Conservation (phyloP, 2,888 invertebrate genomes). For the Erebia aethiops region DNA sequence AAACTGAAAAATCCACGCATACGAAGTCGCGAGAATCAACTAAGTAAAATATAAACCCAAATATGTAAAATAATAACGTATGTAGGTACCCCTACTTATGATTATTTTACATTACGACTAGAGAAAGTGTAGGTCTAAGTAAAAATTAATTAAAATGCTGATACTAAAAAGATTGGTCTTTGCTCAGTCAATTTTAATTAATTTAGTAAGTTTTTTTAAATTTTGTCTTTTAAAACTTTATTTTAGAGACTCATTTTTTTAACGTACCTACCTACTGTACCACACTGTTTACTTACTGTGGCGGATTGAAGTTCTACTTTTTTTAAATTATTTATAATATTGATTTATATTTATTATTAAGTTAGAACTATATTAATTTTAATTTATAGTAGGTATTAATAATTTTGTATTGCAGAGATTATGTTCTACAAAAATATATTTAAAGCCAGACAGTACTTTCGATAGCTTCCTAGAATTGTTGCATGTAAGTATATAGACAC, state of each 20-base stretch:
- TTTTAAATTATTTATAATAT: not conserved
- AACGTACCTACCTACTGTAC: too few species aligned
- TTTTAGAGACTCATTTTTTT: too few species aligned
- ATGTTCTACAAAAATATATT: conserved; percentile 22
- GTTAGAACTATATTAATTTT: too few species aligned
- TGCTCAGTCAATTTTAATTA: conserved; percentile 2
- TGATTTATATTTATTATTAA: too few species aligned
- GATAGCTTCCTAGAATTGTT: too few species aligned
- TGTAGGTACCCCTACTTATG: too few species aligned
- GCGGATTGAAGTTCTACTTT: too few species aligned
- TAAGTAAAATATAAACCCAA: not conserved
- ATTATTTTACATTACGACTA: not conserved
- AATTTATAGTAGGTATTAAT: not conserved
- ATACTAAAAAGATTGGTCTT: conserved; percentile 8
- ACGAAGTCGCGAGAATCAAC: not conserved
- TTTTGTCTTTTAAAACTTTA: not conserved
- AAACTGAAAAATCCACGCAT: too few species aligned
- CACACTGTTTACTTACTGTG: too few species aligned
- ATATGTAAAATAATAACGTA: not conserved
- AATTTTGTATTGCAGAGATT: conserved; percentile 30
- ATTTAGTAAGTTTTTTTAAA: not conserved
- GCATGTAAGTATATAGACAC: too few species aligned
- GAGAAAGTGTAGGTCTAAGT: not conserved
- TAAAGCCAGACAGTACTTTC: conserved; percentile 15
- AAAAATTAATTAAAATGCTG: not conserved